Base-by-base conservation (phyloP, 1,140 invertebrate species). In the Uloborus diversus region DNA sequence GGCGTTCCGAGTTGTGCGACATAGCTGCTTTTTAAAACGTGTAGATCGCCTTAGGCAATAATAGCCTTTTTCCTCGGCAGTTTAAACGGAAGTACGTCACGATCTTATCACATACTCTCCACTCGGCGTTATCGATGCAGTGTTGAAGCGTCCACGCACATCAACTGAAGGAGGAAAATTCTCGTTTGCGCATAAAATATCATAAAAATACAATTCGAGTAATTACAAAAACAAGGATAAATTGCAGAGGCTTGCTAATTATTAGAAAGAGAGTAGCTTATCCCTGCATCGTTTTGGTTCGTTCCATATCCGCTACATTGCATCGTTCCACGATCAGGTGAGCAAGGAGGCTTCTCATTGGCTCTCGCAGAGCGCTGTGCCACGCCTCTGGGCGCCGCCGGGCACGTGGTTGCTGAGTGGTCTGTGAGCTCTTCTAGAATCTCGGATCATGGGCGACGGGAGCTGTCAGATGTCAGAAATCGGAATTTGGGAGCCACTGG, bases 281-380 rank as follows among this genome's bases (percentile, higher is more conserved):
- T 42, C 73, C 73, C 73, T 42, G 9, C 1, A 2, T 37, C 3
- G 28, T 28, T 35, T 53, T 78, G 62, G 73, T 56, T 66, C 66
- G 30, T 28, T 56, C 73, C 62, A 78, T 27, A 78, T 78, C 73
- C 73, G 73, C 73, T 78, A 65, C 61, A 66, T 66, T 37, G 49
- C 73, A 78, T 78, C 73, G 73, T 57, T 78, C 73, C 61, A 78
- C 32, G 73, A 78, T 78, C 73, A 78, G 73, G 73, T 78, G 73
- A 78, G 73, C 28, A 65, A 62, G 37, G 20, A 51, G 62, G 47
- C 3, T 11, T 65, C n/a, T 66, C 59, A 78, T 78, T 78, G 73
- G 73, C 56, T 30, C n/a, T 23, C 30, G 37, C 30, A 4, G 14
- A n/a, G 4, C 11, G 27, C 27, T 28, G 23, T 17, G 59, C 61